Conservation (phyloP, 2,888 invertebrate genomes). For the Scaptomyza tumidula region DNA sequence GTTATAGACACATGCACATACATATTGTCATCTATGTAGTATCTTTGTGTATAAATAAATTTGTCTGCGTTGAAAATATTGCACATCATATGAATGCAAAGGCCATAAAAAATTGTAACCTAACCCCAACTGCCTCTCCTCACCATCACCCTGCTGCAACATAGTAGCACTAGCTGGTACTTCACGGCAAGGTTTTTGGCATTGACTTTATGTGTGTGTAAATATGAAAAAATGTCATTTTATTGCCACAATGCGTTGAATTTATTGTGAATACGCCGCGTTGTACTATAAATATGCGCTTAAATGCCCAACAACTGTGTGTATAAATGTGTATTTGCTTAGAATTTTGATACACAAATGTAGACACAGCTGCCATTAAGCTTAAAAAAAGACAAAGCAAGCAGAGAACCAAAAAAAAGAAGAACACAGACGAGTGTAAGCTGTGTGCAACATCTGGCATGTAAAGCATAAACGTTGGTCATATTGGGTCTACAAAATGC, state of each 20-base stretch:
- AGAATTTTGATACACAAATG: constrained; percentile 47
- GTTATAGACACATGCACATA: constrained; percentile 39
- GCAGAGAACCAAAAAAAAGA: neutral
- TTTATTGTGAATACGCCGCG: constrained; percentile 74
- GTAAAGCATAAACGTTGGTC: constrained; percentile 8
- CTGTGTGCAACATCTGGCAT: constrained; percentile 23
- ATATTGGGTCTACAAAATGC: constrained; percentile 5
- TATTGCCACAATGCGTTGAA: constrained; percentile 77
- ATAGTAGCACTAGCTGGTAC: constrained; percentile 5
- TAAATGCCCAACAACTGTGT: constrained; percentile 52
- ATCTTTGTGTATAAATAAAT: constrained; percentile 57
- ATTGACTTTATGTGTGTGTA: constrained; percentile 77
- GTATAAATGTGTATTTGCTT: constrained; percentile 47
- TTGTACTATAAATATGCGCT: constrained; percentile 72
- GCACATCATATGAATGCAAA: constrained; percentile 55
- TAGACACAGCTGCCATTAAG: constrained; percentile 31
- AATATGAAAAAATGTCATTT: constrained; percentile 78
- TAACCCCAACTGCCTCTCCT: neutral
- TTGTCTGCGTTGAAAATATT: constrained; percentile 66
- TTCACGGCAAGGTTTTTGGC: constrained; percentile 40
- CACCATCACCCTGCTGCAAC: no score
- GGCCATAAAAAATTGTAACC: constrained; percentile 58
- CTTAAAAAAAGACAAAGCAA: constrained; percentile 7
- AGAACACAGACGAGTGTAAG: constrained; percentile 3
- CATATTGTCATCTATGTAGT: constrained; percentile 10